These are phyloP conservation scores for Idris sp. DNA, from an alignment of 1,140 invertebrate species.

Conservation along the genomic window DNA sequence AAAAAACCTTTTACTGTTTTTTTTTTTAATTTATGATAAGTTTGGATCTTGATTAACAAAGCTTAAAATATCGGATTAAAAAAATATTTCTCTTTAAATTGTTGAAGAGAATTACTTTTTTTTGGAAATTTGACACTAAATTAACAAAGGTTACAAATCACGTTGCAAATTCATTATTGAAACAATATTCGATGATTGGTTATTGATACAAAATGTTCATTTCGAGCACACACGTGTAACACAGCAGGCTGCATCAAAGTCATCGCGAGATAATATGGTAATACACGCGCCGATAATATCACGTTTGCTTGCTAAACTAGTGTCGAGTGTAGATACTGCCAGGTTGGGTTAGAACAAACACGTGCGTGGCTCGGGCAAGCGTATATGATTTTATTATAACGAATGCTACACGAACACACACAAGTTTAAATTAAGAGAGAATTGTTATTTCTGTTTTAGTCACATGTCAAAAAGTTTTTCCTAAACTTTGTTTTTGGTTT, in stretches of 20 bases:
- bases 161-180: constrained; percentile 24
- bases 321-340: constrained; percentile 32
- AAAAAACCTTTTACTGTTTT: too few relatives aligned
- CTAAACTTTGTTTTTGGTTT: too few relatives aligned
- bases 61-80: too few relatives aligned
- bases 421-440: too few relatives aligned
- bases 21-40: too few relatives aligned
- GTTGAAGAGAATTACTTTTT: too few relatives aligned
- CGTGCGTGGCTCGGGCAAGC: constrained; percentile 37
- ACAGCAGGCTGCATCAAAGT: constrained; percentile 46
- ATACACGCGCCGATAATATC: constrained; percentile 56
- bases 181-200: constrained; percentile 34
- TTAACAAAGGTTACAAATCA: constrained; percentile 9
- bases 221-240: constrained; percentile 46
- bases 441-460: too few relatives aligned
- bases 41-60: too few relatives aligned
- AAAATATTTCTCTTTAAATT: too few relatives aligned
- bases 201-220: constrained; percentile 46
- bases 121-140: too few relatives aligned
- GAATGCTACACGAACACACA: too few relatives aligned
- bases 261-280: constrained; percentile 56
- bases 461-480: too few relatives aligned
- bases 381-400: constrained; percentile 37
- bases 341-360: constrained; percentile 37
- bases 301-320: constrained; percentile 44